Percentiles rank a stretch among this genome's conserved stretches.
Conservation (phyloP, 35 echinoderm and acorn worm species). For the Acanthaster planci region DNA sequence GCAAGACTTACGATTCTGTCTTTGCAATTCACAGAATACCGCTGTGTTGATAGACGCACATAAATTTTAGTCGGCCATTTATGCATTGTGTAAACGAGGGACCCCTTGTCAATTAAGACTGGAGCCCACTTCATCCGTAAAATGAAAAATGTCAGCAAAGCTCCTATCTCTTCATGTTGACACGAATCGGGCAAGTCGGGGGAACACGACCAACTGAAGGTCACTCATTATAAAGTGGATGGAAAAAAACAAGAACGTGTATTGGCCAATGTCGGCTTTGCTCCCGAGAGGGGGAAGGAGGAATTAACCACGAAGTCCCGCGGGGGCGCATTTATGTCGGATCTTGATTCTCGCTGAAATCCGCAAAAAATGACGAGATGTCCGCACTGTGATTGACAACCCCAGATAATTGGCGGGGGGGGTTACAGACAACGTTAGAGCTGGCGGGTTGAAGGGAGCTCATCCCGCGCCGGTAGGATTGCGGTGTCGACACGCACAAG, state of each 20-base stretch:
- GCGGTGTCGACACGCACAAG: no score
- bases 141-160: background rate
- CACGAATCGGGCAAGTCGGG: background rate
- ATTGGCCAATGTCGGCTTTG: no score
- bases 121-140: background rate
- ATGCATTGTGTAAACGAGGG: background rate
- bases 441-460: no score
- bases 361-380: slow-evolving; percentile 21
- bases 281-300: background rate
- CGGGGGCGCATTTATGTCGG: background rate
- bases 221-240: background rate
- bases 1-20: background rate
- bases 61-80: background rate
- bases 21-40: background rate
- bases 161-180: background rate
- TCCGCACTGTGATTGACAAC: slow-evolving; percentile 2
- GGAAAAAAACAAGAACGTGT: background rate
- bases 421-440: no score
- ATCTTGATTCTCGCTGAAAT: background rate
- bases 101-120: slow-evolving; percentile 5
- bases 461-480: no score
- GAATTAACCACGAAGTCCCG: background rate
- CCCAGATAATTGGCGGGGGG: background rate
- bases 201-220: background rate
- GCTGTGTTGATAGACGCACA: background rate